Percentiles rank a stretch among this genome's conserved stretches.
Evolutionary conservation across 1,140 invertebrate species (phyloP).

Genomic region (Drosophila willistoni): DNA sequence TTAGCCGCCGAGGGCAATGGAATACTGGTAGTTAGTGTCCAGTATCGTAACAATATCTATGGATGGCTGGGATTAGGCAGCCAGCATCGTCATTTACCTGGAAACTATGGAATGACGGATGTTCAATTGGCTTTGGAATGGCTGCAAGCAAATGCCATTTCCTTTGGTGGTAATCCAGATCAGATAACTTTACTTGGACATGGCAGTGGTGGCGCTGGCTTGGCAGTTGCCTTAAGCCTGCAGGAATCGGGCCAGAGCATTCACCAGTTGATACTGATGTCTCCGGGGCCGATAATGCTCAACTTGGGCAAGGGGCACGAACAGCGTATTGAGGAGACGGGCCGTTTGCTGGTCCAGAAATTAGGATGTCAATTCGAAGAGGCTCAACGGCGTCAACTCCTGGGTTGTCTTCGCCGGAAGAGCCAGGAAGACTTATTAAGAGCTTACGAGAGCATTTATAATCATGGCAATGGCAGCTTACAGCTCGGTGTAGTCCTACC

Average conservation of each 20-base stretch:
- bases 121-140: constrained; percentile 89
- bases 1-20: constrained; percentile 85
- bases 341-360: constrained; percentile 85
- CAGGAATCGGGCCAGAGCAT: constrained; percentile 8
- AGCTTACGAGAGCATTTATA: constrained; percentile 85
- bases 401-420: constrained; percentile 86
- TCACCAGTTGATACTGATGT: constrained; percentile 86
- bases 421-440: constrained; percentile 84
- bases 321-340: constrained; percentile 80
- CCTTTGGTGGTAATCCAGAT: constrained; percentile 89
- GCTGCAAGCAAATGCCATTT: constrained; percentile 88
- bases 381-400: constrained; percentile 61
- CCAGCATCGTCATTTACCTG: constrained; percentile 84
- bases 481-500: constrained; percentile 85
- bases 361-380: constrained; percentile 84
- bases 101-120: constrained; percentile 89
- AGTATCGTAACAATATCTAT: constrained; percentile 87
- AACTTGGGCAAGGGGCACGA: constrained; percentile 72
- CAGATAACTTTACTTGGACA: constrained; percentile 89
- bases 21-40: constrained; percentile 86
- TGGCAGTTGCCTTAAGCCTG: constrained; percentile 48
- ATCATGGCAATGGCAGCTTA: constrained; percentile 85
- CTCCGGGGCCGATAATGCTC: constrained; percentile 86
- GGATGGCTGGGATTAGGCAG: constrained; percentile 88
- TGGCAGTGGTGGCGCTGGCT: constrained; percentile 65